Base-by-base conservation (phyloP, 2,888 invertebrate genomes). In the Mactromeris polynyma region DNA sequence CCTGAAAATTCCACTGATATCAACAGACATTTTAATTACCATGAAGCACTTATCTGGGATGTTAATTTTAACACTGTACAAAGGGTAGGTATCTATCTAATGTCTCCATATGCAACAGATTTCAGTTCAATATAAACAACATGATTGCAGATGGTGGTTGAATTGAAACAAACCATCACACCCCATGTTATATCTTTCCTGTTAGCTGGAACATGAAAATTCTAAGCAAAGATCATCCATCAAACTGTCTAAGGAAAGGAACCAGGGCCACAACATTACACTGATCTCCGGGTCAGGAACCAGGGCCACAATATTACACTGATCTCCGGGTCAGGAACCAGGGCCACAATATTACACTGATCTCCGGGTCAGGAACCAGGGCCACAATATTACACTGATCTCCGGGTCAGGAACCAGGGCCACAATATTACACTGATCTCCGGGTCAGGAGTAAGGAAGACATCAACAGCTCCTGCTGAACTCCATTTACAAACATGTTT, bases 131-230 rank as follows among this genome's bases (percentile, higher is more conserved):
- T 64, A 64, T 64, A 64, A 64, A 64, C 58, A 64, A 64, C n/a
- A 64, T 26, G 58, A 11, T 64, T 64, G 26, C n/a, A 64, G 26
- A 64, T 21, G 58, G 26, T 26, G 26, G 58, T 64, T n/a, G 26
- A 64, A n/a, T 26, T 64, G 58, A 64, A 64, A 64, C 58, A 26
- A 64, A 64, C 58, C 58, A 64, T 64, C 11, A 64, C 58, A 64
- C 58, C 26, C 11, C 58, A 9, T 0, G 1, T n/a, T 64, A n/a
- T 64, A 64, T 0, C n/a, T 64, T 64, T 26, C 2, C 58, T 26
- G 26, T 64, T 64, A 2, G 58, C 58, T n/a, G 21, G 58, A 64
- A 64, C 26, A n/a, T 64, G 26, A 64, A n/a, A 21, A 64, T 26
- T 26, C 58, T 26, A 7, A 26, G n/a, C n/a, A 26, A n/a, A 46